Conservation (phyloP, 2,797 vertebrate species). For the Acipenser transmontanus region DNA sequence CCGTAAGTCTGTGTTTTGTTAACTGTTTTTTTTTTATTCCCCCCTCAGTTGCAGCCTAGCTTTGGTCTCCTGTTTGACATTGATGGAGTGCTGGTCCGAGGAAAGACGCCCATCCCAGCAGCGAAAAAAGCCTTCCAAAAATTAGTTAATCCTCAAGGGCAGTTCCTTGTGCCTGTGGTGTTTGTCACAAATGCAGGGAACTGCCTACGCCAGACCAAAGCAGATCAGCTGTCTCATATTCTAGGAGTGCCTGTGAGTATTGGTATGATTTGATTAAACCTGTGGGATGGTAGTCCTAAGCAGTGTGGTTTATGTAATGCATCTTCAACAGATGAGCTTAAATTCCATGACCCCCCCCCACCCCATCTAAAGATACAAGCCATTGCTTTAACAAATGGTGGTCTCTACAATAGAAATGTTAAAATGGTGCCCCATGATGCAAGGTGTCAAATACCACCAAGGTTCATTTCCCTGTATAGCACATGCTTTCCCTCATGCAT, state of each 20-base stretch:
- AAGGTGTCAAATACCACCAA: no score
- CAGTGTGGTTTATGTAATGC: no score
- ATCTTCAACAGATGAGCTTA: no score
- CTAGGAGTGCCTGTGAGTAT: conserved; percentile 74
- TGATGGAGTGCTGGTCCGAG: conserved; percentile 78
- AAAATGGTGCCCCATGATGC: no score
- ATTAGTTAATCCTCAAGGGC: conserved; percentile 63
- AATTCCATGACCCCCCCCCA: no score
- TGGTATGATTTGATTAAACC: neutral
- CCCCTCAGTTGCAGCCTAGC: conserved; percentile 52
- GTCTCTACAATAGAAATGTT: no score
- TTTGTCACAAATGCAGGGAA: conserved; percentile 86
- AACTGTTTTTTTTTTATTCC: conserved; percentile 16
- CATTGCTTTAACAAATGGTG: no score
- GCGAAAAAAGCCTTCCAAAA: conserved; percentile 72
- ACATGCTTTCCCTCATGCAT: no score
- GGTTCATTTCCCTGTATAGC: no score
- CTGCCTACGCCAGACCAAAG: conserved; percentile 73
- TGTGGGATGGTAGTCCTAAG: no score
- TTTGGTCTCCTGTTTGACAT: conserved; percentile 80
- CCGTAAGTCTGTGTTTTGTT: conserved; percentile 13
- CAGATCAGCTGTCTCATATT: conserved; percentile 71
- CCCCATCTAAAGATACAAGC: no score
- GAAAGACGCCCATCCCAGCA: conserved; percentile 68
- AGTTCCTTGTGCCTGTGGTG: conserved; percentile 73